Percentiles rank a stretch among this genome's conserved stretches.
Evolutionary conservation across 23 tunicate species (phyloP).

Genomic region (Aplidium turbinatum): DNA sequence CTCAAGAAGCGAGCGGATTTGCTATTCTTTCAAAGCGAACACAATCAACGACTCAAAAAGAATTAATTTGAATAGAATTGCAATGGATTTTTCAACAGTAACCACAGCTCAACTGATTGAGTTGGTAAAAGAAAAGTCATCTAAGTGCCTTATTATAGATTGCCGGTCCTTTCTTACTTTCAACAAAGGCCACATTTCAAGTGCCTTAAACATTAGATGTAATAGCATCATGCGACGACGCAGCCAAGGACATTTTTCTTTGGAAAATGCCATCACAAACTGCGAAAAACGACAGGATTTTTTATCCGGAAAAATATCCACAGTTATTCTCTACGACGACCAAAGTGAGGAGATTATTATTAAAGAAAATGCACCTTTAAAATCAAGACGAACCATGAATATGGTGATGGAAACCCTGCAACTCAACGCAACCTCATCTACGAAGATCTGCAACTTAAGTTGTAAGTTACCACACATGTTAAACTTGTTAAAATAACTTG

Average conservation of each 20-base stretch:
- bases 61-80: too few species aligned
- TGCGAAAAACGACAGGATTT: slow-evolving; percentile 32
- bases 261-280: slow-evolving; percentile 51
- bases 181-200: slow-evolving; percentile 49
- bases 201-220: slow-evolving; percentile 49
- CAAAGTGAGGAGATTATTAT: slow-evolving; percentile 6
- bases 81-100: too few species aligned
- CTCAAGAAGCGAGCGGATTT: too few species aligned
- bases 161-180: slow-evolving; percentile 54
- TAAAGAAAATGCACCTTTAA: slow-evolving; percentile 14
- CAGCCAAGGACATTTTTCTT: slow-evolving; percentile 27
- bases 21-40: too few species aligned
- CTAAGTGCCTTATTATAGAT: slow-evolving; percentile 25
- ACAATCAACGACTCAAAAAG: too few species aligned
- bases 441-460: slow-evolving; percentile 4
- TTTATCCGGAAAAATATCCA: slow-evolving; percentile 17
- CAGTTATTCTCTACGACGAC: slow-evolving; percentile 46
- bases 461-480: too few species aligned
- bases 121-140: background rate
- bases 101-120: background rate
- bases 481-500: background rate
- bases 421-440: slow-evolving; percentile 13
- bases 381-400: slow-evolving; percentile 1
- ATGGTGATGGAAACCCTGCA: slow-evolving; percentile 19
- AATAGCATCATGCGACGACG: slow-evolving; percentile 62